These are phyloP conservation scores for Stictocephala bisonia DNA, from an alignment of 2,888 invertebrate genomes.

Conservation along the genomic window DNA sequence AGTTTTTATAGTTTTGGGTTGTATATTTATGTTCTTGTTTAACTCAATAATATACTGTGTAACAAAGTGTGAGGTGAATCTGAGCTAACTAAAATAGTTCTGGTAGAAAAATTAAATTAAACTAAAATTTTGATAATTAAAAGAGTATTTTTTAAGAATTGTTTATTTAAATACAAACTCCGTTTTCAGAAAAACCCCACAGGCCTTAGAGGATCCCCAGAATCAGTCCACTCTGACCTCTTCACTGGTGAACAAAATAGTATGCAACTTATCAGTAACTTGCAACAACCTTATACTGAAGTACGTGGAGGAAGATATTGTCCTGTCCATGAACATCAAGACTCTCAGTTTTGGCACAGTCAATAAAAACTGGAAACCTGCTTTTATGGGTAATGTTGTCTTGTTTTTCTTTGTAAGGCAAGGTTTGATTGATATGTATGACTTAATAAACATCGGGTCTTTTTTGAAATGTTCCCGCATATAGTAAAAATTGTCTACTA, in stretches of 20 bases:
- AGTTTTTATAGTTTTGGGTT: too few species aligned
- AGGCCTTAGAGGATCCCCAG: conserved; percentile 66
- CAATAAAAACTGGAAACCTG: conserved; percentile 84
- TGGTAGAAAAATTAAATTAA: too few species aligned
- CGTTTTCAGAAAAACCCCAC: conserved; percentile 42
- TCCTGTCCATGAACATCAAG: conserved; percentile 92
- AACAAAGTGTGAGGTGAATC: too few species aligned
- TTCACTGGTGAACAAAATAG: conserved; percentile 86
- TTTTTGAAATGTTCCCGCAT: too few species aligned
- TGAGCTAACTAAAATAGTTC: too few species aligned
- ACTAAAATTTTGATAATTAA: too few species aligned
- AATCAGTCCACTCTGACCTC: conserved; percentile 88
- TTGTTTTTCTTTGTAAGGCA: background rate
- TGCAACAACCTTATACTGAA: conserved; percentile 96
- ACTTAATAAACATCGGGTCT: too few species aligned
- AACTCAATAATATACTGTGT: too few species aligned
- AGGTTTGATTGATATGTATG: background rate
- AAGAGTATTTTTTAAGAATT: too few species aligned
- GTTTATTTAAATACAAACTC: background rate
- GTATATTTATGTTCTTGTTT: too few species aligned
- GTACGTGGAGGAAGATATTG: conserved; percentile 96
- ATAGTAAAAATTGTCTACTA: too few species aligned
- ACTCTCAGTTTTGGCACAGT: conserved; percentile 84
- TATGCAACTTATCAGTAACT: conserved; percentile 91
- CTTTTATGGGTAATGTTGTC: conserved; percentile 77